A percentile compares a stretch with the other conserved stretches of the same genome.
phyloP scores from a whole-genome alignment of 1,140 invertebrate species.

The Arion vulgaris region DNA sequence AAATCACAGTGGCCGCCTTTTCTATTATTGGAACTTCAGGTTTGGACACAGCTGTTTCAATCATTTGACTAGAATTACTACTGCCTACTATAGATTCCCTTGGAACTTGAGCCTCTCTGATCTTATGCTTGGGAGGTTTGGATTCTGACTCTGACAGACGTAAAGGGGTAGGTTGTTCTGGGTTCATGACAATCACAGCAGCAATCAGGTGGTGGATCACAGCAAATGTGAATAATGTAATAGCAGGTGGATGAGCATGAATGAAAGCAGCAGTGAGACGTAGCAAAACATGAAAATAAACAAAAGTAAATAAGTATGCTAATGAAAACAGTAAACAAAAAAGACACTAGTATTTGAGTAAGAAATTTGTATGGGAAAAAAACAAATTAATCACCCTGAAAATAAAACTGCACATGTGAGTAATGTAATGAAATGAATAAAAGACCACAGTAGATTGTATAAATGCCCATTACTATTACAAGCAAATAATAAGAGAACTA shows the following conservation, averaged over 20 bases:
- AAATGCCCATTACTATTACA: too few species aligned
- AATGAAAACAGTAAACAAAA: neutral
- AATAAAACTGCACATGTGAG: too few species aligned
- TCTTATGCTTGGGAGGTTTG: neutral
- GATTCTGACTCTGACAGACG: neutral
- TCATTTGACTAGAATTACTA: neutral
- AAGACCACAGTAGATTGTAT: too few species aligned
- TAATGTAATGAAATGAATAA: too few species aligned
- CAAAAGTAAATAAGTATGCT: neutral
- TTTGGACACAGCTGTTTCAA: neutral
- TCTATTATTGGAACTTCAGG: neutral
- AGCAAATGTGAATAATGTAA: neutral
- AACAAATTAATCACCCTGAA: too few species aligned
- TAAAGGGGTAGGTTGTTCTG: neutral
- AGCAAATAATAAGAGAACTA: too few species aligned
- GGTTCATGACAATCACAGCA: neutral
- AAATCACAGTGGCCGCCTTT: neutral
- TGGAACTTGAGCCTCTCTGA: neutral
- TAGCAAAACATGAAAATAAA: neutral
- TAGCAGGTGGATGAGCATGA: neutral
- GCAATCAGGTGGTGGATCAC: neutral
- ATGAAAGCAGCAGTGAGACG: neutral
- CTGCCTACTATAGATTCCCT: constrained; percentile 15
- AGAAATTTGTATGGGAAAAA: too few species aligned
- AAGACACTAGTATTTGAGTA: too few species aligned